Evolutionary conservation across 2,797 vertebrate species (phyloP).

Genomic region (Salmo trutta): DNA sequence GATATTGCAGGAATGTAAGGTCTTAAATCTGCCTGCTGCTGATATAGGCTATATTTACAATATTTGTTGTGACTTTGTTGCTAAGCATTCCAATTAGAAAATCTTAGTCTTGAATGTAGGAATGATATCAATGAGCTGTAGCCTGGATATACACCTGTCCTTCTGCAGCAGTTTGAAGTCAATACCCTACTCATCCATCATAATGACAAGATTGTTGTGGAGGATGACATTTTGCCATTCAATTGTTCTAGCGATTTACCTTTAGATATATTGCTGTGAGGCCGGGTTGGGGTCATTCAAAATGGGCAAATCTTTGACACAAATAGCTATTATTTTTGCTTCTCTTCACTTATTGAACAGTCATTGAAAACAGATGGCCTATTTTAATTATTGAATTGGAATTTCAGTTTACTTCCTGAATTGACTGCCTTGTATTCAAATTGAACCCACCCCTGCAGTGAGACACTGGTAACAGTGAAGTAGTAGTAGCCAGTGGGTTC

Average conservation of each 20-base stretch:
- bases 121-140: not conserved
- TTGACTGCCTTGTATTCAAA: not conserved
- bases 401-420: not conserved
- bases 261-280: not conserved
- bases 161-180: not conserved
- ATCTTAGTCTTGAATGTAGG: not conserved
- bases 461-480: not conserved
- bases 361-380: not conserved
- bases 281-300: not conserved
- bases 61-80: not conserved
- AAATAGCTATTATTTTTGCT: not conserved
- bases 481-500: not conserved
- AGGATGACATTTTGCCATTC: not conserved
- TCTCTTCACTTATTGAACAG: not conserved
- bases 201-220: not conserved
- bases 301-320: not conserved
- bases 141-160: not conserved
- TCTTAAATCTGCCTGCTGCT: no score
- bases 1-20: not conserved
- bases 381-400: not conserved
- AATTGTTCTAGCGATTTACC: not conserved
- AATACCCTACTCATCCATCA: not conserved
- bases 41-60: not conserved
- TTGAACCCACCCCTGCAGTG: not conserved
- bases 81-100: not conserved